Evolutionary conservation across 2,888 invertebrate species (phyloP).

Genomic region (Drosophila conformis): DNA sequence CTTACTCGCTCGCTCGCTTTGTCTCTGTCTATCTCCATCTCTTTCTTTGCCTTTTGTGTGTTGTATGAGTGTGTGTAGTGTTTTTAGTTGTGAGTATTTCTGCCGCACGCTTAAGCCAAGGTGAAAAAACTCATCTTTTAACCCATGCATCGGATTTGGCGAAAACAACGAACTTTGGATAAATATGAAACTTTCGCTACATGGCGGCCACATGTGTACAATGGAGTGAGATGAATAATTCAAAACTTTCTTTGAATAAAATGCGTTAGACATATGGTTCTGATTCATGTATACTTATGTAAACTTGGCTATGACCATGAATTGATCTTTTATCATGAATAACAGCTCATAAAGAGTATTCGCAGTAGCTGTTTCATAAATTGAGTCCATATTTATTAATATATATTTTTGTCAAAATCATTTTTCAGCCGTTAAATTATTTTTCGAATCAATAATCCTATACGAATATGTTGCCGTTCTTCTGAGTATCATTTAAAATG

Average conservation of each 20-base stretch:
- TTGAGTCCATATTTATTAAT: background rate
- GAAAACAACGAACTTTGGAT: conserved; percentile 51
- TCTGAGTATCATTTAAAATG: background rate
- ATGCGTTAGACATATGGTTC: background rate
- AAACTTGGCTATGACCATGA: background rate
- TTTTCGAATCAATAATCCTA: background rate
- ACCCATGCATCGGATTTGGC: conserved; percentile 38
- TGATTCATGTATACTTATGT: background rate
- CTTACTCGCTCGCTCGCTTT: background rate
- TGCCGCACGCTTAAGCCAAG: conserved; percentile 41
- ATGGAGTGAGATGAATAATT: background rate
- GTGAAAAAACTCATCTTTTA: conserved; percentile 43
- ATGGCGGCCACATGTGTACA: background rate
- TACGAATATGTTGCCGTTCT: background rate
- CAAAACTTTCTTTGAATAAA: background rate
- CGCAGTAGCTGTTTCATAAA: background rate
- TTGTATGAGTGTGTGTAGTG: background rate
- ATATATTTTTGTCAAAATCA: background rate
- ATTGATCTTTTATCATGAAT: background rate
- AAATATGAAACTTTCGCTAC: conserved; percentile 32
- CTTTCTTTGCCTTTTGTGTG: background rate
- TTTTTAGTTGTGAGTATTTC: conserved; percentile 20
- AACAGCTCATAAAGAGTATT: background rate
- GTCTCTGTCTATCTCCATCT: background rate
- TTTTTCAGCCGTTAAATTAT: background rate